Percentiles rank a stretch among this genome's conserved stretches.
Evolutionary conservation across 2,113 vertebrate genomes (phyloP).

Genomic region (Delphinus delphis): DNA sequence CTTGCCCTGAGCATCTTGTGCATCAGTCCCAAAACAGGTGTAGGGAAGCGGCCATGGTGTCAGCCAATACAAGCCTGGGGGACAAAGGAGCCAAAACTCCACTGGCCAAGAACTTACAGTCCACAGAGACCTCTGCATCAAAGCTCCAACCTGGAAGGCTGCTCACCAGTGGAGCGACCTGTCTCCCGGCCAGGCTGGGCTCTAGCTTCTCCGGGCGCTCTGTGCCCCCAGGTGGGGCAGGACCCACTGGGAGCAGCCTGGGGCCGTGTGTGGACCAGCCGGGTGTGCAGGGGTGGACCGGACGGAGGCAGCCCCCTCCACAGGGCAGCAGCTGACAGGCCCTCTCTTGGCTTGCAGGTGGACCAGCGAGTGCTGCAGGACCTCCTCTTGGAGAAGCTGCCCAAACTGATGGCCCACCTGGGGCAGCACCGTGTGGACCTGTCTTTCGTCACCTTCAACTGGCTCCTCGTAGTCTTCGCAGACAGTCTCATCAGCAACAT

Average conservation of each 20-base stretch:
- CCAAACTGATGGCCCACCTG: conserved; percentile 90
- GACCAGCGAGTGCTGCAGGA: conserved; percentile 97
- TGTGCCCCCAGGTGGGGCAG: background rate
- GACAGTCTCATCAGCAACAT: conserved; percentile 94
- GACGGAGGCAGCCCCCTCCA: background rate
- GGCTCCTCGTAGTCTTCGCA: conserved; percentile 96
- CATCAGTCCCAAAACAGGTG: background rate
- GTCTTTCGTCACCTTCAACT: conserved; percentile 94
- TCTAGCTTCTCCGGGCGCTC: background rate
- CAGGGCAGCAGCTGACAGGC: background rate
- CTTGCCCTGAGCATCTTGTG: background rate
- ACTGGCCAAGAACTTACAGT: background rate
- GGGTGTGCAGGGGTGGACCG: background rate
- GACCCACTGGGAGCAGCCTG: background rate
- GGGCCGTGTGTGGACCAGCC: background rate
- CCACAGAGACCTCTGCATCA: background rate
- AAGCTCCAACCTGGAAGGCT: background rate
- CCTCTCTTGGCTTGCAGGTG: conserved; percentile 81
- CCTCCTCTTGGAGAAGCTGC: conserved; percentile 93
- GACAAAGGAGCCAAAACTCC: background rate
- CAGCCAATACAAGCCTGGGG: background rate
- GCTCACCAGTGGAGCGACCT: background rate
- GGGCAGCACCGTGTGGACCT: conserved; percentile 89
- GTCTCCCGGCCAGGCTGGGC: background rate
- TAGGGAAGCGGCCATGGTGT: fast-evolving